A percentile compares a stretch with the other conserved stretches of the same genome.
These are phyloP conservation scores for Cavia porcellus DNA, from an alignment of 2,113 vertebrate species.

Conservation along the genomic window DNA sequence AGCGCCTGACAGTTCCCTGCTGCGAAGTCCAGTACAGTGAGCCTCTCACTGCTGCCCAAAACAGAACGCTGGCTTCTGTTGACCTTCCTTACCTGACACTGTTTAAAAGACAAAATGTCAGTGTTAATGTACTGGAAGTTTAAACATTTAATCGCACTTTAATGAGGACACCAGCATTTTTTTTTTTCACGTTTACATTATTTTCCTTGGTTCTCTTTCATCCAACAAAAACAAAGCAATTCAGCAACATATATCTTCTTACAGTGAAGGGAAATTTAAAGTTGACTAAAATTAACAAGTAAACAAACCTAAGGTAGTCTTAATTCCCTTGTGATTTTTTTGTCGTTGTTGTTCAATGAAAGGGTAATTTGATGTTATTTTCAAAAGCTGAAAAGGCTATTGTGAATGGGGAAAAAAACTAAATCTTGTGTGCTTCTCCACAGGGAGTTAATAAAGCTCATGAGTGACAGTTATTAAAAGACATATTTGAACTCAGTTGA, in stretches of 20 bases:
- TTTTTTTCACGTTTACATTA: not conserved
- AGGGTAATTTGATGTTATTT: not conserved
- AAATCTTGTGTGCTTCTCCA: not conserved
- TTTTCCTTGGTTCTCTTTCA: conserved; percentile 27
- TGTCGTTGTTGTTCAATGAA: not conserved
- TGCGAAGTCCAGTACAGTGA: conserved; percentile 85
- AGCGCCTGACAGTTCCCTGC: conserved; percentile 85
- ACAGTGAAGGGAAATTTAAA: not conserved
- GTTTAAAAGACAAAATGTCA: conserved; percentile 89
- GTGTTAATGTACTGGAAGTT: conserved; percentile 87
- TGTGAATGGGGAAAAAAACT: not conserved
- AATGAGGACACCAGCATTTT: conserved; percentile 80
- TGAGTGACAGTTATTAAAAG: conserved; percentile 34
- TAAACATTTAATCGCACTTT: conserved; percentile 87
- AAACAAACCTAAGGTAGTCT: not conserved
- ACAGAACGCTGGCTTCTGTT: conserved; percentile 85
- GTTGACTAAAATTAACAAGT: not conserved
- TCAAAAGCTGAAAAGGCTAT: not conserved
- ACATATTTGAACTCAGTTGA: conserved; percentile 33
- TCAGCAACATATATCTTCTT: not conserved
- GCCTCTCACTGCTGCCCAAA: conserved; percentile 83
- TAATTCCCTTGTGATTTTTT: not conserved
- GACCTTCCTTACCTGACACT: conserved; percentile 90
- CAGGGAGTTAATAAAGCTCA: not conserved
- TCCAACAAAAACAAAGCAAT: conserved; percentile 40